Base-by-base conservation (phyloP, 2,888 invertebrate species). In the Cataglyphis albicans region DNA sequence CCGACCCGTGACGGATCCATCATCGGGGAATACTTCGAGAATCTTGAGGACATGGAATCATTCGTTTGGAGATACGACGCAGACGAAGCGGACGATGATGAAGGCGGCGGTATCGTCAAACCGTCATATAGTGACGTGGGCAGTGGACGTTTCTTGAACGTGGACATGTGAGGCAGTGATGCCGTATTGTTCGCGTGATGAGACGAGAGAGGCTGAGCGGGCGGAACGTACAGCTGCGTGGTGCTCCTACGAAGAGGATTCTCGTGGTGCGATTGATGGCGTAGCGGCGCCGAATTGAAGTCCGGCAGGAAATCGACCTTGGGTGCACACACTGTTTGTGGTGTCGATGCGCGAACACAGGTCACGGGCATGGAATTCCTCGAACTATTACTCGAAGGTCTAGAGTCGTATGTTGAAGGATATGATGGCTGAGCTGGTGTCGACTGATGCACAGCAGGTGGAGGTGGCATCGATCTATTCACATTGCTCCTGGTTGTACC, bases 271-370 rank as follows among this genome's bases (percentile, higher is more conserved):
- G 90, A 85, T 6, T 86, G 68, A 64, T 93, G 93, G 9, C 92
- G 90, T 41, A 93, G 80, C 0, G 94, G 93, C 1, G 93, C 68
- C 65, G 96, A 95, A 89, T 95, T 95, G 89, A 98, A 98, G 93
- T 97, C 97, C 0, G 97, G 97, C 55, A 96, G 96, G 92, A 98
- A 98, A 93, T 98, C 97, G 15, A 98, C 97, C 95, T 97, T 97
- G 12, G 97, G 97, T 32, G 97, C 96, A 73, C 95, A 95, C 4
- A 95, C 94, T n/a, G 93, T 93, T 67, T 93, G 93, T 5, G 92
- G 92, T 0, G 84, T 88, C 68, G 86, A 70, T 48, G 86, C 35
- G 78, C 91, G 78, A 67, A 86, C 25, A 10, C 83, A 59, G 21
- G 80, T 32, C 35, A 6, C 52, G 1, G 84, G 9, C 6, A 82